Evolutionary conservation across 2,888 invertebrate species (phyloP).

Genomic region (Orthosia incerta): DNA sequence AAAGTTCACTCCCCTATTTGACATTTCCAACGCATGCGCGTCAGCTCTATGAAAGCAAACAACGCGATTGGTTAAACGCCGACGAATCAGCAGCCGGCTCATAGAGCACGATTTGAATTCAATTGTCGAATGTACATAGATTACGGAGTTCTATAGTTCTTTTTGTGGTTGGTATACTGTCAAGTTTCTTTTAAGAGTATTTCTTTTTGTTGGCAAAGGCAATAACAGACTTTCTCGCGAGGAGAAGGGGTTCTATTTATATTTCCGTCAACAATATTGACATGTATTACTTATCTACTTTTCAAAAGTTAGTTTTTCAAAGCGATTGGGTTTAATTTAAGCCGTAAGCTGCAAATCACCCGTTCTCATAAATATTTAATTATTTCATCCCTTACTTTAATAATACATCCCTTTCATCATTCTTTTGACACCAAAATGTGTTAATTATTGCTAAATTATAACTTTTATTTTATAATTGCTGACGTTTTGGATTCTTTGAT

Average conservation of each 20-base stretch:
- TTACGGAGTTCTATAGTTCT: slow-evolving; percentile 42
- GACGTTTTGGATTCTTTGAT: not conserved
- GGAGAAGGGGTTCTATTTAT: not conserved
- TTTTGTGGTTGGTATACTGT: slow-evolving; percentile 14
- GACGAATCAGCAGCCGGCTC: slow-evolving; percentile 77
- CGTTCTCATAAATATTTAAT: slow-evolving; percentile 36
- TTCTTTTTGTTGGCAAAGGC: not conserved
- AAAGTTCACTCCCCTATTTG: slow-evolving; percentile 70
- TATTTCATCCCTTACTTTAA: slow-evolving; percentile 41
- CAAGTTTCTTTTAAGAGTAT: not conserved
- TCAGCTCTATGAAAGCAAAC: slow-evolving; percentile 71
- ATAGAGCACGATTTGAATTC: slow-evolving; percentile 80
- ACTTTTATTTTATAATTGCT: slow-evolving; percentile 44
- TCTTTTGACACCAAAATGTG: slow-evolving; percentile 54
- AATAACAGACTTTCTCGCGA: not conserved
- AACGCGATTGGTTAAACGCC: slow-evolving; percentile 74
- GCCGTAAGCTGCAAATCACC: not conserved
- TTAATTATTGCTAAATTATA: slow-evolving; percentile 60
- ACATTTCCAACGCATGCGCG: slow-evolving; percentile 78
- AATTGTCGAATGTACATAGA: slow-evolving; percentile 77
- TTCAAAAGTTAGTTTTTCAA: no score
- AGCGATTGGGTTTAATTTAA: not conserved
- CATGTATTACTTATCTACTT: not conserved
- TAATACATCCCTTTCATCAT: slow-evolving; percentile 50
- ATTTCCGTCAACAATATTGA: not conserved